These are phyloP conservation scores for Ibycter americanus DNA, from an alignment of 2,797 vertebrate species.

Conservation along the genomic window DNA sequence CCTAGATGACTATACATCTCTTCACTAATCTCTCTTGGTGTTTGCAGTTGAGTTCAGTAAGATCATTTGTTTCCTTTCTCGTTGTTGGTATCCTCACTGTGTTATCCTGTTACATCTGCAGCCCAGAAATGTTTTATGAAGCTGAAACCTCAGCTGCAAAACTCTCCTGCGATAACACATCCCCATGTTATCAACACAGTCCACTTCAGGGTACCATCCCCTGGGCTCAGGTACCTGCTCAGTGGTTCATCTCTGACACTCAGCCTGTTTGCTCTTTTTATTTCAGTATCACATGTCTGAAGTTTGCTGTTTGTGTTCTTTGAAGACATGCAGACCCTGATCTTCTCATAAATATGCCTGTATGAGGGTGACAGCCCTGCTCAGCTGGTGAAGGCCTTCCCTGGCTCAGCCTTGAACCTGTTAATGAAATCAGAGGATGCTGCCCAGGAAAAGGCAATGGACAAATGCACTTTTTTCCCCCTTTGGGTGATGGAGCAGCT, in stretches of 20 bases:
- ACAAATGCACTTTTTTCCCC: rapidly evolving
- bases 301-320: not conserved
- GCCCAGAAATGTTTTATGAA: not conserved
- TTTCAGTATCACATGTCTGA: not conserved
- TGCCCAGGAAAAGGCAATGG: not conserved
- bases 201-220: not conserved
- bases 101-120: not conserved
- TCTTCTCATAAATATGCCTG: not conserved
- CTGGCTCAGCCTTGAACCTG: not conserved
- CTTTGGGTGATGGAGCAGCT: not conserved
- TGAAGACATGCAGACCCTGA: not conserved
- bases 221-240: not conserved
- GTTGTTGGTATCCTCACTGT: not conserved
- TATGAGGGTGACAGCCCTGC: not conserved
- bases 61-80: not conserved
- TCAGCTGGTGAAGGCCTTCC: not conserved
- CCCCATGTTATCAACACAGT: rapidly evolving
- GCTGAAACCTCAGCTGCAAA: not conserved
- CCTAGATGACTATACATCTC: not conserved
- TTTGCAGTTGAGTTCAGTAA: not conserved
- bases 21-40: not conserved
- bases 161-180: rapidly evolving
- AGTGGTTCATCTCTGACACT: not conserved
- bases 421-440: not conserved
- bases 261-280: too few relatives aligned